Evolutionary conservation across 2,797 vertebrate species (phyloP).

Genomic region (Cheirogaleus major): DNA sequence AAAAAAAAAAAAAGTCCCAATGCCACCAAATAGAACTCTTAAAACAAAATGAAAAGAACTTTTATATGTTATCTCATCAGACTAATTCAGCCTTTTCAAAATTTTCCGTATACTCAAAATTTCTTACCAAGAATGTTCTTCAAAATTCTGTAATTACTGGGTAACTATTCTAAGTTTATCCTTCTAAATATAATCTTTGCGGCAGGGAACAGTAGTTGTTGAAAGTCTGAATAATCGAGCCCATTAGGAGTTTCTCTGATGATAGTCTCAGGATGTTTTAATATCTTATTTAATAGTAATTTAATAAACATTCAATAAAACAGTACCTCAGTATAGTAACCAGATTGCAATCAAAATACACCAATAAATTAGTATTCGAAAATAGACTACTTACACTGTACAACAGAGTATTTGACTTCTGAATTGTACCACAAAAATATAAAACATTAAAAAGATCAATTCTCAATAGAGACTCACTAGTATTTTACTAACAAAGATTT

Average conservation of each 20-base stretch:
- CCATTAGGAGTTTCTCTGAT: background rate
- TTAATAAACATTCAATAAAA: conserved; percentile 15
- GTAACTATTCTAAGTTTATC: background rate
- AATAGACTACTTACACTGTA: background rate
- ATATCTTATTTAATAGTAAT: background rate
- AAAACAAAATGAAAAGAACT: conserved; percentile 25
- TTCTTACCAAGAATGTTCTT: background rate
- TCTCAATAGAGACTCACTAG: background rate
- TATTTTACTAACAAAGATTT: background rate
- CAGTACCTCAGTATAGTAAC: background rate
- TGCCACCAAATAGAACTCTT: background rate
- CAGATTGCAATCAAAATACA: background rate
- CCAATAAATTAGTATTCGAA: background rate
- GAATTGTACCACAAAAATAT: background rate
- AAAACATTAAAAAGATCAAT: background rate
- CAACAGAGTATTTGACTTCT: background rate
- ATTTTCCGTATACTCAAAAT: background rate
- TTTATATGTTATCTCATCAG: background rate
- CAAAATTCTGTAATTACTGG: background rate
- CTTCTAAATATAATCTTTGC: conserved; percentile 19
- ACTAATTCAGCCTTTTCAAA: conserved; percentile 14
- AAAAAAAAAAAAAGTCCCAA: background rate
- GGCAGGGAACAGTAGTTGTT: background rate
- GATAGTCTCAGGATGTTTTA: background rate
- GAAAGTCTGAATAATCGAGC: background rate